These are phyloP conservation scores for Chrysogorgia sp. DNA, from an alignment of 92 coral and sea anemone species.

Conservation along the genomic window DNA sequence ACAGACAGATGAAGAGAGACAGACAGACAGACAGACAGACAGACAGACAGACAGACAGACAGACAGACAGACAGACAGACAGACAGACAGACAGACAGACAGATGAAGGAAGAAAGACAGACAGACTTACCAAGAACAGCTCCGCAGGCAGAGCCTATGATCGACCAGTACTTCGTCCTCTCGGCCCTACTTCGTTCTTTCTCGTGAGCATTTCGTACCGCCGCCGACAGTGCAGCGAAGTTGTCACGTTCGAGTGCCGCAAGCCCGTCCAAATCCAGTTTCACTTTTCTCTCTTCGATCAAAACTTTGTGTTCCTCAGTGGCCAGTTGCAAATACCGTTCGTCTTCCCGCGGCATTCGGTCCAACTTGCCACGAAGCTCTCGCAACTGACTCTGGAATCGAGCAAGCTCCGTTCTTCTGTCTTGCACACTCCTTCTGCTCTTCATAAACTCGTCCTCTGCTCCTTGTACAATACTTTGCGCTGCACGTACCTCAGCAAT, in stretches of 20 bases:
- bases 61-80: constrained; percentile 21
- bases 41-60: neutral
- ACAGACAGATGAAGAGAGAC: too few species aligned
- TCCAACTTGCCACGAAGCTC: constrained; percentile 86
- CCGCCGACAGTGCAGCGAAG: constrained; percentile 82
- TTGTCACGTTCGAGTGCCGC: constrained; percentile 86
- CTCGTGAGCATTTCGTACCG: constrained; percentile 92
- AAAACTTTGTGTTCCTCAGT: constrained; percentile 91
- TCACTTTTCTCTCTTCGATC: constrained; percentile 78
- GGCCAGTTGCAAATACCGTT: constrained; percentile 83
- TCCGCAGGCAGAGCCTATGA: constrained; percentile 91
- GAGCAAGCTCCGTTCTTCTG: constrained; percentile 62
- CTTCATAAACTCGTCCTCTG: constrained; percentile 82
- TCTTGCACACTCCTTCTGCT: constrained; percentile 72
- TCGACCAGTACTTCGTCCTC: constrained; percentile 97
- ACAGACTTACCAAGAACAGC: constrained; percentile 81
- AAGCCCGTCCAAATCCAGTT: constrained; percentile 63
- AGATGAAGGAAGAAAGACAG: neutral
- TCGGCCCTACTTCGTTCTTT: constrained; percentile 92
- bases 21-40: neutral
- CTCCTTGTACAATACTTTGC: constrained; percentile 74
- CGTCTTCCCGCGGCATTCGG: constrained; percentile 92
- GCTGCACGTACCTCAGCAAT: constrained; percentile 90
- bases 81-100: neutral
- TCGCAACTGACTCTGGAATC: constrained; percentile 67